Evolutionary conservation across 2,113 vertebrate species (phyloP), one percentile per base, ranked within the genome.

Genomic region (Ammospiza caudacuta): DNA sequence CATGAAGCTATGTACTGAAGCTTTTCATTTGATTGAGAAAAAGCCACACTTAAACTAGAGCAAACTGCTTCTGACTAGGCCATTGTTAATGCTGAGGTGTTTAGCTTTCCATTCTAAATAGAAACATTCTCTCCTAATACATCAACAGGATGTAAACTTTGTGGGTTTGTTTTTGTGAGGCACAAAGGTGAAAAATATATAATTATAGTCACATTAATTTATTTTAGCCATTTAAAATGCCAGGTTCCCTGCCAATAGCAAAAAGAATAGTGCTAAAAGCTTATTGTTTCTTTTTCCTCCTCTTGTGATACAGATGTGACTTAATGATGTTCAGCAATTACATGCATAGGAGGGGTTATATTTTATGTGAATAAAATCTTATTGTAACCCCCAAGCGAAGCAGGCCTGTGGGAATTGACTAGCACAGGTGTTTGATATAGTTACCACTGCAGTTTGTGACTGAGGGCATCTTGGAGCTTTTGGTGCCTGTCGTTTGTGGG

Each of bases 31-130:
- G 44, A 28, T 57, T 29, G 17, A 83, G 78, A 61, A 58, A 68
- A 85, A 74, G 10, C 27, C 70, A 13, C 37, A 35, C 69, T 89
- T 78, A 86, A 87, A 27, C 39, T 90, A 85, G 61, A 89, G 44
- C 31, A 58, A 74, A 63, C 67, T 55, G 21, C 77, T 79, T 87
- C 87, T 92, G 75, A 78, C 68, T 91, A 90, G 79, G 49, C 94
- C 47, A 39, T 68, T 91, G 93, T 95, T 95, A 89, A 35, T 31
- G 83, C 55, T 63, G 64, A 94, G 82, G 37, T 90, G 35, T 23
- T 76, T 87, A 84, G 58, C 57, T 88, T 92, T 95, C 54, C 18
- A 9, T 89, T 92, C 96, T 80, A 88, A 92, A 87, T 92, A 73
- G 58, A 87, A 89, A 59, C 39, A 67, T 91, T 95, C 61, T 72